These are phyloP conservation scores for Emesis russula DNA, from an alignment of 2,888 invertebrate species.

Conservation along the genomic window DNA sequence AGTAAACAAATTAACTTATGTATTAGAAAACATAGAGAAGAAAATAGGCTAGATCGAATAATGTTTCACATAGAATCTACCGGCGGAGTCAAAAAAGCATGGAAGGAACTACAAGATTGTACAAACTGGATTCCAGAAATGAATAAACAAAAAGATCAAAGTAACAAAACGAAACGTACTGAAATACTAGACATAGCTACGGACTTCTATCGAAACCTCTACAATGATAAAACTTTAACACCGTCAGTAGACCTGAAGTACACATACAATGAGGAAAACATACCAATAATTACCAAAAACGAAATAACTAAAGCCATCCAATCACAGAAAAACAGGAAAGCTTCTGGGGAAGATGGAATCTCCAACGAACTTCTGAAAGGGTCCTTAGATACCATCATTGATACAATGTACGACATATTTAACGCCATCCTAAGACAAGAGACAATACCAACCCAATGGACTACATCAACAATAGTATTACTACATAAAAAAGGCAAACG, in stretches of 20 bases:
- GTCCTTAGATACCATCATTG: conserved; percentile 30
- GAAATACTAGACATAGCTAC: conserved; percentile 46
- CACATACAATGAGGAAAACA: conserved; percentile 20
- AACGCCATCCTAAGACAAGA: conserved; percentile 74
- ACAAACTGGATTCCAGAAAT: conserved; percentile 35
- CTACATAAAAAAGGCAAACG: conserved; percentile 80
- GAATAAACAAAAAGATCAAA: conserved; percentile 34
- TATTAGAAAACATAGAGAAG: conserved; percentile 5
- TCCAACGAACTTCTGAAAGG: conserved; percentile 61
- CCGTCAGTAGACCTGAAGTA: not conserved
- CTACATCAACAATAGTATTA: conserved; percentile 66
- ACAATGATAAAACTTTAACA: conserved; percentile 22
- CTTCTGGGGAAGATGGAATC: conserved; percentile 48
- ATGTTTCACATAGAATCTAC: not conserved
- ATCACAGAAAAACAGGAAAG: conserved; percentile 41
- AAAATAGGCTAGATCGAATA: not conserved
- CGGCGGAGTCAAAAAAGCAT: conserved; percentile 32
- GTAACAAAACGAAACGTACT: conserved; percentile 27
- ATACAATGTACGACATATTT: conserved; percentile 54
- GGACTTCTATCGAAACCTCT: conserved; percentile 42
- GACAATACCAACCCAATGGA: conserved; percentile 78
- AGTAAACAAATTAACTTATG: not conserved
- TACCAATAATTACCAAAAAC: conserved; percentile 35
- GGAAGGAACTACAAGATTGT: conserved; percentile 9
- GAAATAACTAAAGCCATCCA: conserved; percentile 34